Base-by-base conservation (phyloP, 2,888 invertebrate genomes). In the Punctoribates punctum region DNA sequence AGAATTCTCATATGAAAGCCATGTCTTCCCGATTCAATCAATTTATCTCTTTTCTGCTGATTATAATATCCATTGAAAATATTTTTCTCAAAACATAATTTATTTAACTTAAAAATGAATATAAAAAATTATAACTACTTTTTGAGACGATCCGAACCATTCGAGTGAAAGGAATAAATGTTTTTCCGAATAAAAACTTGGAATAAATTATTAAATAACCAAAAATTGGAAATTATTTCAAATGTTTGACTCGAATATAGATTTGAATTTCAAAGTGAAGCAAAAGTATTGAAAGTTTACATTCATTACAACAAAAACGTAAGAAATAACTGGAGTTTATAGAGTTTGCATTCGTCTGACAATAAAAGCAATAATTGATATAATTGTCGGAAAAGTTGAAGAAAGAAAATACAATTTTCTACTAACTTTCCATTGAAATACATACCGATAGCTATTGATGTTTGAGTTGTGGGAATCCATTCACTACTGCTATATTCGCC, bases 401-500 rank as follows among this genome's bases (percentile, higher is more conserved):
- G 8, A 54, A 20, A 23, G 3, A n/a, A 23, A 20, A 20, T 4
- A 54, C n/a, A 54, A 23, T 54, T 54, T 54, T 54, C 20, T 54
- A 20, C n/a, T 5, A 23, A 20, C n/a, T 27, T 62, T 17, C 62
- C 29, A 34, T 62, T n/a, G 13, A 23, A 29, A 70, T 70, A 70
- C 70, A 70, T 70, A 70, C 70, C 70, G 42, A 42, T 70, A 46
- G 38, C 70, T 70, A 34, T 38, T 38, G 70, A 42, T 70, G 70
- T 70, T 20, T 70, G 70, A 70, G 70, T 38, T 23, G 70, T 38
- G 46, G 70, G 46, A 42, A 70, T 70, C 70, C 70, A 70, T 42
- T 70, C 70, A 70, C 70, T 70, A 70, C 70, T 70, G 70, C 70
- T 70, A 70, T 70, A 70, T 42, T 70, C 42, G 70, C 70, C 70